A percentile compares a stretch with the other conserved stretches of the same genome.
phyloP scores from a whole-genome alignment of 2,888 invertebrate genomes.

The Drosophila cracens region DNA sequence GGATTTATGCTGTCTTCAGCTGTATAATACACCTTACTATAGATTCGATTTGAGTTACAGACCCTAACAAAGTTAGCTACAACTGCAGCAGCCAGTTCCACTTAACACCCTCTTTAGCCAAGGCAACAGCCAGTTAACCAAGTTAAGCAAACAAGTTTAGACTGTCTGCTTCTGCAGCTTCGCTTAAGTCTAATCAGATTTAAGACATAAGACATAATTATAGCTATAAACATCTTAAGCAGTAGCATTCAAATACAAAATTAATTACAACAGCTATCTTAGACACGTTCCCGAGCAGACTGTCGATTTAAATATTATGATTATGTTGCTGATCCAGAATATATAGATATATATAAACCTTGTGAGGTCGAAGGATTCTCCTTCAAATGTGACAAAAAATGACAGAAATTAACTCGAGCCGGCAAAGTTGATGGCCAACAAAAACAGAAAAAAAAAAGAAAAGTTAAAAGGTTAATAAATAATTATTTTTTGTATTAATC shows the following conservation, averaged over 20 bases:
- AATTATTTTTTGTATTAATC: neutral
- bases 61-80: neutral
- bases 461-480: neutral
- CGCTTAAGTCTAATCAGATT: neutral
- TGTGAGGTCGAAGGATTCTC: no score
- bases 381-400: neutral
- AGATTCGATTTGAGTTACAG: neutral
- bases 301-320: neutral
- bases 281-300: fast-evolving
- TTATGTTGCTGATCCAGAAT: neutral
- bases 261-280: neutral
- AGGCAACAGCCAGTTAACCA: neutral
- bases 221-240: neutral
- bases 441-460: neutral
- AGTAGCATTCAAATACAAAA: neutral
- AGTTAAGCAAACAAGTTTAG: neutral
- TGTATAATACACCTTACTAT: neutral
- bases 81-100: no score
- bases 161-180: neutral
- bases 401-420: neutral
- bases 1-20: neutral
- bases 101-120: no score
- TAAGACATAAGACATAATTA: neutral
- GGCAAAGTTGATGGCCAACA: neutral
- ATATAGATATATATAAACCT: neutral